Percentiles rank a stretch among this genome's conserved stretches.
Evolutionary conservation across 2,888 invertebrate species (phyloP).

Genomic region (Pollenia amentaria): DNA sequence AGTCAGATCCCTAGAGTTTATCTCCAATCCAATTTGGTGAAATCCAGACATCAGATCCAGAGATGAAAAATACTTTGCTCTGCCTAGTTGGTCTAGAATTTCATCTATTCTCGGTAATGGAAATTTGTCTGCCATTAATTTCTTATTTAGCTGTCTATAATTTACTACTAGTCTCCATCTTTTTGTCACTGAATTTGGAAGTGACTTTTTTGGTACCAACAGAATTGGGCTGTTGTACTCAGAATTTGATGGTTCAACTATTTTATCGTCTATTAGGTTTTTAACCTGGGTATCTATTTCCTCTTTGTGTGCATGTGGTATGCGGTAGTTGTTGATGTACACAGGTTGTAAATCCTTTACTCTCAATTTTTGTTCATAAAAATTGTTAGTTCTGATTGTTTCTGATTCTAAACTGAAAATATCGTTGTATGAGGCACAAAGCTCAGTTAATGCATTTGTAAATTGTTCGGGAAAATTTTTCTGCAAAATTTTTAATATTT

Average conservation of each 20-base stretch:
- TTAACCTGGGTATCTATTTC: constrained; percentile 41
- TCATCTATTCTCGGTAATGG: too few species aligned
- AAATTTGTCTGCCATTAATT: too few species aligned
- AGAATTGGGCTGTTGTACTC: background rate
- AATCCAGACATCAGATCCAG: background rate
- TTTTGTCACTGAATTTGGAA: background rate
- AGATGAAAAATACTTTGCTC: background rate
- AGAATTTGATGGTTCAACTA: background rate
- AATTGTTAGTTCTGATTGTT: too few species aligned
- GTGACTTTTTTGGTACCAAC: background rate
- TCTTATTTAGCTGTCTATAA: constrained; percentile 38
- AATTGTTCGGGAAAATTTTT: background rate
- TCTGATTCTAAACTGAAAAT: background rate
- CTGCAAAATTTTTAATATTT: too few species aligned
- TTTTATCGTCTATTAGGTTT: background rate
- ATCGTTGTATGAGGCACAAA: background rate
- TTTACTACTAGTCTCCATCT: constrained; percentile 43
- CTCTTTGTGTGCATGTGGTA: constrained; percentile 27
- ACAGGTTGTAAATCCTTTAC: background rate
- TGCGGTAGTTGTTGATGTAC: background rate
- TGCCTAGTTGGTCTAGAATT: constrained; percentile 22
- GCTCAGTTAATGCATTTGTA: background rate
- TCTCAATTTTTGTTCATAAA: constrained; percentile 10
- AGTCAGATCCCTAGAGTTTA: constrained; percentile 9
- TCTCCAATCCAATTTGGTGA: background rate